Evolutionary conservation across 2,797 vertebrate genomes (phyloP).

Genomic region (Siniperca obscura): DNA sequence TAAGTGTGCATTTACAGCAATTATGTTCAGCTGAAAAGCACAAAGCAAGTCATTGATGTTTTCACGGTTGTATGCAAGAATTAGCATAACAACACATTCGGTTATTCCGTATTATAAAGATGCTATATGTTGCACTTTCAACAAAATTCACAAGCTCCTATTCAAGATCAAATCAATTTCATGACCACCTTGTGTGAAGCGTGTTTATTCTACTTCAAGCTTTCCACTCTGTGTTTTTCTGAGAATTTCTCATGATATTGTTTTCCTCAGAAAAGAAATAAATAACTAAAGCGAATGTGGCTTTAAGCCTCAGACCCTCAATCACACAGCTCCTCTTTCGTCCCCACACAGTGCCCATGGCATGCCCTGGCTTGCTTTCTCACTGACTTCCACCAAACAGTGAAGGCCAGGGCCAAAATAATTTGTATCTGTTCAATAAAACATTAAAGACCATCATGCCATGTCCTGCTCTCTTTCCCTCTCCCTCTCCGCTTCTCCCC

Average conservation of each 20-base stretch:
- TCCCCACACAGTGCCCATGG: constrained; percentile 77
- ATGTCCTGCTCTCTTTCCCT: constrained; percentile 78
- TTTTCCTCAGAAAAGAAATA: constrained; percentile 64
- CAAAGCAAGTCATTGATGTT: not conserved
- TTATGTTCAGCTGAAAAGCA: not conserved
- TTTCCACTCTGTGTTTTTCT: constrained; percentile 17
- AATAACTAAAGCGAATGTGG: constrained; percentile 65
- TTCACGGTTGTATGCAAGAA: not conserved
- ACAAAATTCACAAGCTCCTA: not conserved
- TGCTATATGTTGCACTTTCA: not conserved
- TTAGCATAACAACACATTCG: not conserved
- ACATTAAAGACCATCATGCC: constrained; percentile 87
- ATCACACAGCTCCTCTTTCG: constrained; percentile 66
- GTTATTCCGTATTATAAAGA: not conserved
- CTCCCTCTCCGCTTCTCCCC: constrained; percentile 64
- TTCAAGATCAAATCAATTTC: constrained; percentile 11
- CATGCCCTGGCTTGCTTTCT: constrained; percentile 80
- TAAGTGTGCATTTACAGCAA: not conserved
- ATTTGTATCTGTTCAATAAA: constrained; percentile 91
- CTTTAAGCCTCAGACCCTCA: constrained; percentile 70
- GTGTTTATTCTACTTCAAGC: not conserved
- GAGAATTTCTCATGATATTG: constrained; percentile 42
- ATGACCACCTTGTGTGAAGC: not conserved
- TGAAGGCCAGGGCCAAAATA: constrained; percentile 86
- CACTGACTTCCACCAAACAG: constrained; percentile 82